Conservation (phyloP, 2,797 vertebrate genomes). For the Hirundo rustica region DNA sequence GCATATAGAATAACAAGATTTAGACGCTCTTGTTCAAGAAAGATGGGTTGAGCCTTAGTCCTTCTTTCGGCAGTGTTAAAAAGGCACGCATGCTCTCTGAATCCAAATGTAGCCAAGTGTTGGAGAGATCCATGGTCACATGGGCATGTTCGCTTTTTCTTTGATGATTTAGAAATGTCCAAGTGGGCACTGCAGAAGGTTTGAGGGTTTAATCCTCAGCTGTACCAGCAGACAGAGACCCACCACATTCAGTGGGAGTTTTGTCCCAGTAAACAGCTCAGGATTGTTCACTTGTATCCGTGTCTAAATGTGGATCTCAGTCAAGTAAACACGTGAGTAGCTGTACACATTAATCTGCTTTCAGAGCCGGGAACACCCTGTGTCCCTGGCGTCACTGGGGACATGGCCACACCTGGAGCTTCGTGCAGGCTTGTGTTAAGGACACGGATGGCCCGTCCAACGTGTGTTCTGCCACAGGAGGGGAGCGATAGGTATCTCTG, state of each 20-base stretch:
- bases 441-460: not conserved
- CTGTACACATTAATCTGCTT: not conserved
- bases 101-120: not conserved
- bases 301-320: not conserved
- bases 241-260: fast-evolving
- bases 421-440: fast-evolving
- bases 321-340: not conserved
- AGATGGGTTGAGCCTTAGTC: not conserved
- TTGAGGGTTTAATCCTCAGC: not conserved
- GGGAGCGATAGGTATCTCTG: not conserved
- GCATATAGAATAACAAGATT: not conserved
- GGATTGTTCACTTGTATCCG: not conserved
- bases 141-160: not conserved
- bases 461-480: not conserved
- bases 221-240: not conserved
- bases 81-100: not conserved
- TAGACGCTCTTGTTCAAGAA: not conserved
- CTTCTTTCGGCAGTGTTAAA: fast-evolving
- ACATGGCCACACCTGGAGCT: not conserved
- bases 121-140: not conserved
- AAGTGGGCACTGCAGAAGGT: not conserved
- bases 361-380: not conserved
- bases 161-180: not conserved
- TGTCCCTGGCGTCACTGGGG: not conserved
- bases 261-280: not conserved